phyloP scores from a whole-genome alignment of 2,113 vertebrate species.

The Dunckerocampus dactyliophorus region DNA sequence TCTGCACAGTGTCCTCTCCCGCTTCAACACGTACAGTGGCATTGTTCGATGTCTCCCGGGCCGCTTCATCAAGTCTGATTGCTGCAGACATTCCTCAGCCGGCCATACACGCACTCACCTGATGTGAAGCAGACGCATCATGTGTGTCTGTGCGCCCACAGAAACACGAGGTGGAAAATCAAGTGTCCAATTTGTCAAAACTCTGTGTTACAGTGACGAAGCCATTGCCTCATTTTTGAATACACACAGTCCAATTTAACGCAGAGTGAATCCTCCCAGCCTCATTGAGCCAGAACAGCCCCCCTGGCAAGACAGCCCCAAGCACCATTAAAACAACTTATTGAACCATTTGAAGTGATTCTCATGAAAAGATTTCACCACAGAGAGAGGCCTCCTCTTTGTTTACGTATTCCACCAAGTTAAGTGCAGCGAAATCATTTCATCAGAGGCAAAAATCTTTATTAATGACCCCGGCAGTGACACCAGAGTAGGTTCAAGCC shows the following conservation, averaged over 20 bases:
- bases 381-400: slow-evolving; percentile 18
- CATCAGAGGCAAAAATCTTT: slow-evolving; percentile 57
- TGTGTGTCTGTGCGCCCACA: slow-evolving; percentile 21
- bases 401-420: slow-evolving; percentile 32
- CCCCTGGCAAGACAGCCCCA: slow-evolving; percentile 8
- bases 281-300: slow-evolving; percentile 12
- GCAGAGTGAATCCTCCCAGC: background rate
- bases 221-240: slow-evolving; percentile 6
- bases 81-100: slow-evolving; percentile 59
- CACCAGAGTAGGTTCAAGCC: slow-evolving; percentile 71
- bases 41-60: slow-evolving; percentile 55
- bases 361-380: slow-evolving; percentile 22
- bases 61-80: slow-evolving; percentile 65
- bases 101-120: slow-evolving; percentile 49
- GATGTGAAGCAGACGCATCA: slow-evolving; percentile 64
- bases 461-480: slow-evolving; percentile 71
- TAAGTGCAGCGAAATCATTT: slow-evolving; percentile 49
- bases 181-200: slow-evolving; percentile 21
- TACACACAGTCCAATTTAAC: background rate
- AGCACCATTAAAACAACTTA: slow-evolving; percentile 1
- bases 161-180: slow-evolving; percentile 29
- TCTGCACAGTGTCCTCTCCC: slow-evolving; percentile 64
- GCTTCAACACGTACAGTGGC: slow-evolving; percentile 61
- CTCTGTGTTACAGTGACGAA: slow-evolving; percentile 1
- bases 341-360: background rate